Percentiles rank a stretch among this genome's conserved stretches.
Evolutionary conservation across 2,797 vertebrate species (phyloP).

Genomic region (Neoniphon sammara): DNA sequence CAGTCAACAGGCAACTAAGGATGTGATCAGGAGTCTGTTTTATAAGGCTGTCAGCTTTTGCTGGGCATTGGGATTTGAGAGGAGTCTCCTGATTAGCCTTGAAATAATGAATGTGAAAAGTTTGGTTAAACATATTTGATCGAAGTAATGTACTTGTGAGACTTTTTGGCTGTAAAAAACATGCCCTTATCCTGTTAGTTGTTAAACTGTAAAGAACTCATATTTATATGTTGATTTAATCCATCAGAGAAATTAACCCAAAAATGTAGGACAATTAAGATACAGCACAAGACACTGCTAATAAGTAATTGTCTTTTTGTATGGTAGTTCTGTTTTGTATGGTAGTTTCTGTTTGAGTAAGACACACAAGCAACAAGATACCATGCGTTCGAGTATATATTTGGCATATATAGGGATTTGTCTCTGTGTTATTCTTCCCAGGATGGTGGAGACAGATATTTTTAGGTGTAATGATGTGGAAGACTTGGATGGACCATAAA

Average conservation of each 20-base stretch:
- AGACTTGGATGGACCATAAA: conserved; percentile 3
- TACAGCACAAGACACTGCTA: conserved; percentile 27
- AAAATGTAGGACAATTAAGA: conserved; percentile 50
- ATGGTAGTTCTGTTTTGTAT: conserved; percentile 28
- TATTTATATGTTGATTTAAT: conserved; percentile 52
- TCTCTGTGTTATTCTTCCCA: conserved; percentile 13
- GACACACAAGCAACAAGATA: conserved; percentile 28
- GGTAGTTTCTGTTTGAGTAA: conserved; percentile 27
- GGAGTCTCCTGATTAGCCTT: conserved; percentile 21
- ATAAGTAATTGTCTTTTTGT: conserved; percentile 58
- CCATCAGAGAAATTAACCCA: conserved; percentile 22
- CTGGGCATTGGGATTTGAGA: conserved; percentile 12
- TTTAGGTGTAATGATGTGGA: conserved; percentile 3
- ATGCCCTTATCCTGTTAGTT: background rate
- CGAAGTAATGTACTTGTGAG: background rate
- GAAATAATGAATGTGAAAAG: conserved; percentile 30
- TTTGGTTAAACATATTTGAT: conserved; percentile 37
- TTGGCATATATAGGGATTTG: conserved; percentile 25
- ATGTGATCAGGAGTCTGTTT: conserved; percentile 17
- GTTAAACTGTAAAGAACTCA: conserved; percentile 19
- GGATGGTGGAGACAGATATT: background rate
- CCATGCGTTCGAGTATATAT: conserved; percentile 39
- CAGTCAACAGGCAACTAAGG: conserved; percentile 36
- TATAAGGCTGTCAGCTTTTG: background rate
- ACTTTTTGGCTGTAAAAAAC: conserved; percentile 14